Evolutionary conservation across 37 sponge, comb jelly and placozoan species (phyloP).

Genomic region (Axinella damicornis): DNA sequence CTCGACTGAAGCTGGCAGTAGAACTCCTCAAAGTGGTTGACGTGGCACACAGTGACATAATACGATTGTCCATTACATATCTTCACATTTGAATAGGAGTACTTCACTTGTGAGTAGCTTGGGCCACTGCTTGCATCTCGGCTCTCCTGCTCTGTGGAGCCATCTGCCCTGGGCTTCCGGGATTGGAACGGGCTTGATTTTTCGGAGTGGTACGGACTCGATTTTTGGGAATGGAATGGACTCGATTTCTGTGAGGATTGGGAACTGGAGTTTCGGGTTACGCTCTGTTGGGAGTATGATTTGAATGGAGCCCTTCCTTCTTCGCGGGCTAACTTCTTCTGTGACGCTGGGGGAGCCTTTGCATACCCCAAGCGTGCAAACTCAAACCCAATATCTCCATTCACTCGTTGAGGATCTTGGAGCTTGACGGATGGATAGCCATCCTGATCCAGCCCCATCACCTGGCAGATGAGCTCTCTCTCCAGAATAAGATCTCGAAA

Average conservation of each 20-base stretch:
- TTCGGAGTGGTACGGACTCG: background rate
- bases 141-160: no score
- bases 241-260: background rate
- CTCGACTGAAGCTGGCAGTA: constrained; percentile 39
- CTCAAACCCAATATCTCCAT: constrained; percentile 17
- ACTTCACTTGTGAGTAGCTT: no score
- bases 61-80: background rate
- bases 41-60: constrained; percentile 35
- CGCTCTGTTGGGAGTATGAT: background rate
- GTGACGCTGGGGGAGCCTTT: background rate
- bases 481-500: constrained; percentile 33
- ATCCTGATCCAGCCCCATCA: constrained; percentile 41
- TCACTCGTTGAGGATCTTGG: background rate
- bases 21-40: constrained; percentile 46
- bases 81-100: background rate
- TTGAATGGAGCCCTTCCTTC: background rate
- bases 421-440: constrained; percentile 56
- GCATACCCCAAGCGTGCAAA: constrained; percentile 10
- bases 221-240: background rate
- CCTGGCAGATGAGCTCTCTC: constrained; percentile 13
- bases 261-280: background rate
- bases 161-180: background rate
- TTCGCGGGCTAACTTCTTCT: no score
- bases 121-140: no score
- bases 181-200: background rate